Base-by-base conservation (phyloP, 1,140 invertebrate genomes). In the Spodoptera frugiperda region DNA sequence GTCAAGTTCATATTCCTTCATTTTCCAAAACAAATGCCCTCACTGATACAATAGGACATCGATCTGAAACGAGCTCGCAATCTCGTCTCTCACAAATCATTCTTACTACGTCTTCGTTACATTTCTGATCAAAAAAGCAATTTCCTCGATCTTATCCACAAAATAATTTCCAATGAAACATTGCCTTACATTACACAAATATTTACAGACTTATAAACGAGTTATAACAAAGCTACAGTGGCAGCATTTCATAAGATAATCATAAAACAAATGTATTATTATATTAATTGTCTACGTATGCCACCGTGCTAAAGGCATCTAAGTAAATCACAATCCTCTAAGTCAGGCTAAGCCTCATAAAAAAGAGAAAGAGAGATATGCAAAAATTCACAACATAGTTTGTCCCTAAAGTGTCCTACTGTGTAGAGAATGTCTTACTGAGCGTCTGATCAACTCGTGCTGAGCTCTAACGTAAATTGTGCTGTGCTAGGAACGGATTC, bases 301-400 rank as follows among this genome's bases (percentile, higher is more conserved):
- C 87, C 89, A 90, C 86, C 84, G 84, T 65, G 82, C 85, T 88
- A 86, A 93, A 92, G 89, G 90, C 91, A 91, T 91, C 88, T 91
- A 91, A 87, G 90, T 67, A 67, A 75, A 75, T 93, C 90, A 92
- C 90, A 91, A 82, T 87, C 85, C 79, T 81, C 86, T 88, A 88
- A 76, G 49, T 76, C 78, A 77, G 84, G 84, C 89, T 91, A 93
- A 86, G 89, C 87, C 82, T 85, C 84, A 48, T 77, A 80, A 51
- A 77, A 90, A 75, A 84, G 76, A 83, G 79, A 87, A 78, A 84
- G 77, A 89, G 77, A 89, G 90, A 91, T 91, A 92, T 92, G 91
- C 89, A 89, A 90, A 85, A 87, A 78, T 82, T 92, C 89, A 92
- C 89, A 92, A 91, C 88, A 78, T 89, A 82, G 84, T 84, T 81